Base-by-base conservation (phyloP, 2,888 invertebrate species). In the Fragum sueziense region DNA sequence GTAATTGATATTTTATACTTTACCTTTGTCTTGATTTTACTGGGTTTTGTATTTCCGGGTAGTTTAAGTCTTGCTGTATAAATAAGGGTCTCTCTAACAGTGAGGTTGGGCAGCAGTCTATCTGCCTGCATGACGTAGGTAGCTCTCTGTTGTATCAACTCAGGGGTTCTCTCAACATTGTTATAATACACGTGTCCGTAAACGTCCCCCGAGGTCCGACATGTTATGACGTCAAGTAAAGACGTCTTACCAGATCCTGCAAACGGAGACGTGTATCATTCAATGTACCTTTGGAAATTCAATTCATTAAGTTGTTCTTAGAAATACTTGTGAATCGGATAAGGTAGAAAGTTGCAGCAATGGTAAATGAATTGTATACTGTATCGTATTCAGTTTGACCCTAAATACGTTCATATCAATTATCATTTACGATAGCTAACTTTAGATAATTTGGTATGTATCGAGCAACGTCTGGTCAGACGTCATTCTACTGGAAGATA, bases 51-150 rank as follows among this genome's bases (percentile, higher is more conserved):
- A 20, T 77, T 68, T 20, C 86, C 85, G 4, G 94, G 91, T 54
- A 95, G 91, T 76, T 94, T 87, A 0, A 88, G 83, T 34, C 82
- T 69, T 14, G 88, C 91, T 17, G 90, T 86, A 76, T 91, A 93
- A 22, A 84, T 83, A 22, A 93, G 86, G 0, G 92, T 93, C 93
- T 98, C 98, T 85, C 97, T 96, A 11, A 98, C 97, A 0, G 97
- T 97, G 20, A 98, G 94, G 0, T 97, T 97, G 0, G 97, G 96
- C 76, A 98, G 87, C 59, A 98, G 95, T 84, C 96, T 95, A 70
- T 96, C 96, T 82, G 96, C 96, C 92, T 97, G 97, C 0, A 97
- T 96, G 14, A 98, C 97, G 90, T 97, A 96, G 1, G 97, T 97
- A 29, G 0, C 97, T 96, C 17, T 96, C 96, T 9, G 97, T 97